Evolutionary conservation across 2,797 vertebrate species (phyloP).

Genomic region (Chromobotia macracanthus): DNA sequence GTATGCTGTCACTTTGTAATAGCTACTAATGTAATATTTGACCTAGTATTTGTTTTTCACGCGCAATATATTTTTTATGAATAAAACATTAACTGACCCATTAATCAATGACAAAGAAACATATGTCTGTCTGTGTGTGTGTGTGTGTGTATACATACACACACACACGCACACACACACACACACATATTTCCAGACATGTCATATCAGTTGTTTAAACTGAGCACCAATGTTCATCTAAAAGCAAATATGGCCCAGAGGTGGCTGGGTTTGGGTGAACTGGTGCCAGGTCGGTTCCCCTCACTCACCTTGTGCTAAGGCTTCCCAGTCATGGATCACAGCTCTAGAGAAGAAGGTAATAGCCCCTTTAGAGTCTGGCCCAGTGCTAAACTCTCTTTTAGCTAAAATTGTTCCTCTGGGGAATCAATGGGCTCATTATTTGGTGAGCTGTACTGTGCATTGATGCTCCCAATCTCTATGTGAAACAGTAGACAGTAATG

Average conservation of each 20-base stretch:
- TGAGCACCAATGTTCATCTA: background rate
- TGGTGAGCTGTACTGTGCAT: slow-evolving; percentile 80
- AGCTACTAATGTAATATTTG: too few species aligned
- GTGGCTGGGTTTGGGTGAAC: slow-evolving; percentile 45
- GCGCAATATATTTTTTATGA: too few species aligned
- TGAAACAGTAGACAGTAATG: slow-evolving; percentile 93
- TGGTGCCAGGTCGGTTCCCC: slow-evolving; percentile 75
- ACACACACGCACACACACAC: too few species aligned
- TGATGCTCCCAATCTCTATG: slow-evolving; percentile 81
- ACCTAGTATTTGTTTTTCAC: too few species aligned
- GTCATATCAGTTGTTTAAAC: background rate
- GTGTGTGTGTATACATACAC: too few species aligned
- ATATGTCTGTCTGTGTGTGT: too few species aligned
- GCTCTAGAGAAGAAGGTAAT: slow-evolving; percentile 83
- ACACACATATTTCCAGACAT: background rate
- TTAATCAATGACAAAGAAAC: too few species aligned
- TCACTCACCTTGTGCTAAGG: slow-evolving; percentile 78
- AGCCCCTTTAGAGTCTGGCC: slow-evolving; percentile 76
- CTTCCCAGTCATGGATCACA: slow-evolving; percentile 83
- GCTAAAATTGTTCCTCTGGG: slow-evolving; percentile 84
- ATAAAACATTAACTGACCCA: too few species aligned
- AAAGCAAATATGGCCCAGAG: background rate
- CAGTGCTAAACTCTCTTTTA: slow-evolving; percentile 81
- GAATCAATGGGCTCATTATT: slow-evolving; percentile 88
- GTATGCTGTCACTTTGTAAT: too few species aligned